Base-by-base conservation (phyloP, 2,888 invertebrate species). In the Patella depressa region DNA sequence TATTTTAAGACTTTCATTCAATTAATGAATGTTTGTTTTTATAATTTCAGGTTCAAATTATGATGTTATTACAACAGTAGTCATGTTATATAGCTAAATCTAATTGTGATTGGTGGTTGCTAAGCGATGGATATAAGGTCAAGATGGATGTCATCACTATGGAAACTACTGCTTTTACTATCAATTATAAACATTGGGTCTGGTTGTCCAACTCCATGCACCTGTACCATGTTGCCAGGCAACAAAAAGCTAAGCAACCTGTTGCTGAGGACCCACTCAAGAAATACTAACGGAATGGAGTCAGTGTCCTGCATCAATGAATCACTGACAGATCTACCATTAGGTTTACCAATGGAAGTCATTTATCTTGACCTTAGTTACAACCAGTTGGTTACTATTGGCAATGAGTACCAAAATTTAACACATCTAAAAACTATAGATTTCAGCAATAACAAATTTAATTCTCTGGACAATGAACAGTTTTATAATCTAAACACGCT, bases 261-360 rank as follows among this genome's bases (percentile, higher is more conserved):
- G 59, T 55, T 55, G 55, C 29, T 74, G 57, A 57, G n/a, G 14
- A 45, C 45, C 9, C 45, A 45, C 45, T 45, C 45, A 45, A 45
- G 7, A 45, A 45, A 45, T 45, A 0, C 34, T 34, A 34, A 7
- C 34, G 34, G 5, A 34, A 34, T 34, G 34, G 45, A 45, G 45
- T 45, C 9, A 1, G 78, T 71, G 19, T n/a, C 53, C 70, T 87
- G 87, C 81, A 76, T 78, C 11, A 74, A 79, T 65, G 72, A 78
- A 69, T 74, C 78, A 70, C 79, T 87, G 24, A 79, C 69, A 54
- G 53, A 57, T 45, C 34, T 85, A 71, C 86, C 87, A 55, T 24
- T 73, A 14, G 70, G 75, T 76, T 71, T 85, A 71, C 84, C 84
- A 24, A 45, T 45, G 15, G 78, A 82, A 45, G 78, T 79, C 29